Evolutionary conservation across 2,888 invertebrate genomes (phyloP).

Genomic region (Drosophila meridiana): DNA sequence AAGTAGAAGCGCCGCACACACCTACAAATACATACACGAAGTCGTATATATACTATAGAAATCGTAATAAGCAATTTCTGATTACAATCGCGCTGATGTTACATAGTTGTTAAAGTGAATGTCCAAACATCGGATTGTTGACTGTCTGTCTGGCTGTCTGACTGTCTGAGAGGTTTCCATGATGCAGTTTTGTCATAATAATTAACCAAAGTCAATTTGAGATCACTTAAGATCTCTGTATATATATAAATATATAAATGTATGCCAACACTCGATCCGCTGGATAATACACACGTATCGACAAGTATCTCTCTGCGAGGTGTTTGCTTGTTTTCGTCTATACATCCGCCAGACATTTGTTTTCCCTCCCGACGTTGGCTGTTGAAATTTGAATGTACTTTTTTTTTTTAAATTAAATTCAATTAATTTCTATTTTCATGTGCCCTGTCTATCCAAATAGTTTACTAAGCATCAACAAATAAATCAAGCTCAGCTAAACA

Average conservation of each 20-base stretch:
- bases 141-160: conserved; percentile 11
- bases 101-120: conserved; percentile 45
- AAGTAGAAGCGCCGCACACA: conserved; percentile 11
- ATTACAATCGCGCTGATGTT: conserved; percentile 46
- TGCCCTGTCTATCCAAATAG: neutral
- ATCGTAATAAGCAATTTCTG: conserved; percentile 61
- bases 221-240: conserved; percentile 38
- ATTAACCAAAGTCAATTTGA: conserved; percentile 38
- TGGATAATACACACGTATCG: conserved; percentile 2
- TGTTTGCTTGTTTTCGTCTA: conserved; percentile 35
- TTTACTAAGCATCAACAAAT: neutral
- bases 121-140: conserved; percentile 41
- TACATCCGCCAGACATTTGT: conserved; percentile 41
- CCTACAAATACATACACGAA: neutral
- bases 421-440: conserved; percentile 5
- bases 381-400: conserved; percentile 25
- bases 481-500: conserved; percentile 4
- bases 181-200: conserved; percentile 57
- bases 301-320: conserved; percentile 9
- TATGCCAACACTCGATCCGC: neutral
- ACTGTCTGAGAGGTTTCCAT: conserved; percentile 18
- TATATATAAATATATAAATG: neutral
- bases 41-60: conserved; percentile 33
- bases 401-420: conserved; percentile 32
- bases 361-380: conserved; percentile 23